Evolutionary conservation across 2,797 vertebrate genomes (phyloP), one percentile per base, ranked within the genome.

Genomic region (Podarcis lilfordi): DNA sequence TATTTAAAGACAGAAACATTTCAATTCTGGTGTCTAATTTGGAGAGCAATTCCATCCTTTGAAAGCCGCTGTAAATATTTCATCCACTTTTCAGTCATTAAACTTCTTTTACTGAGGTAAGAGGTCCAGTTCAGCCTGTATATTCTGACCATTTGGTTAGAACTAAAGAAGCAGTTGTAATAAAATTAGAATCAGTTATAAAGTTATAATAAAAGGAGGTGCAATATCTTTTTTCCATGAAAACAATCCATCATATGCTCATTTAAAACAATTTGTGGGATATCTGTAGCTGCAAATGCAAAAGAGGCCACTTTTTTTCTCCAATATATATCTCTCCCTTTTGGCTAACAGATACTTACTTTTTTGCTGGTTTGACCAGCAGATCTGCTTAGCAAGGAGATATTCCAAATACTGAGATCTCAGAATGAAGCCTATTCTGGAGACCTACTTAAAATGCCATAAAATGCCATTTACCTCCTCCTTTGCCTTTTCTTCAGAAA

Each of bases 51-150:
- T 19, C 80, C 82, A 4, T 82, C 19, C 84, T 69, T 7, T 45
- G 88, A 17, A 86, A 8, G 66, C 21, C 3, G 13, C 15, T 76
- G 11, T 5, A 88, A 91, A 88, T 92, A 71, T 59, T 25, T 25
- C 81, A 13, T 87, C 88, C 5, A 0, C 8, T 91, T 87, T 89
- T 85, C 25, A 29, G 55, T 21, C 35, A 81, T n/a, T 71, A 82
- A 89, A 50, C 61, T 17, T 82, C 29, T 74, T 74, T 86, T 80
- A 85, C 69, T 89, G 45, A 82, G n/a, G 82, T 75, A 66, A 11
- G 37, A 1, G n/a, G 61, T 88, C 89, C 84, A 86, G 32, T 87
- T 86, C 29, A 68, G 5, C 78, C 85, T 37, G 64, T 50, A 43
- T 40, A 69, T 88, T 84, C 23, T 78, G 23, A 66, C 32, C 59